Evolutionary conservation across 1,140 invertebrate species (phyloP), one percentile per base, ranked within the genome.

Genomic region (Drosophila obscura): DNA sequence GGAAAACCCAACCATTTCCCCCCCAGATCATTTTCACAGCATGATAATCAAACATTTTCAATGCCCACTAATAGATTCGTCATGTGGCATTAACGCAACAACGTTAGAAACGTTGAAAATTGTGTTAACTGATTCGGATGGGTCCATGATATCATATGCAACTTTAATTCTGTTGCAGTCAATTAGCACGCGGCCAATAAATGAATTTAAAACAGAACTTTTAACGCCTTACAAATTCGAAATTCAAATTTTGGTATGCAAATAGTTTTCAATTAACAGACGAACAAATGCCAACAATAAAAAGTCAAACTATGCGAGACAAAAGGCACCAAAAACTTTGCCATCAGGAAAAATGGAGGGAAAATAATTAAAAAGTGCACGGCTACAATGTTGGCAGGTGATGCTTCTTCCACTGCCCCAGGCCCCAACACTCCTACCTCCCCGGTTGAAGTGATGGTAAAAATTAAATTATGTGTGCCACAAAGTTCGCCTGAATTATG

Each of bases 381-480:
- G 67, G 69, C 52, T 64, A 67, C 61, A 75, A 67, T 75, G 61
- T 53, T 67, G 53, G 62, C 53, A 52, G 53, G 44, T 56, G 31
- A 67, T 67, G 49, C 24, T 16, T 39, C 11, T 39, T 53, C 22
- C 31, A n/a, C 24, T 22, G 48, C 49, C 31, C 45, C 64, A 22
- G 7, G 4, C 19, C 13, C 13, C 52, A 48, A 4, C 28, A 43
- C n/a, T 46, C 13, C 6, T 48, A 3, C 19, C 41, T 53, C 15
- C 16, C 11, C 11, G 1, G 35, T 13, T 39, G n/a, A 56, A 57
- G 51, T 74, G 72, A 71, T 67, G 80, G 80, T 58, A 67, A 80
- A 83, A 83, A 83, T 87, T 83, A 88, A 87, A 87, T 87, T 87
- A 87, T 87, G 83, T 87, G 82, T 87, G 83, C 75, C 83, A 88